phyloP scores from a whole-genome alignment of 2,113 vertebrate species.

The Ageneiosus marmoratus region DNA sequence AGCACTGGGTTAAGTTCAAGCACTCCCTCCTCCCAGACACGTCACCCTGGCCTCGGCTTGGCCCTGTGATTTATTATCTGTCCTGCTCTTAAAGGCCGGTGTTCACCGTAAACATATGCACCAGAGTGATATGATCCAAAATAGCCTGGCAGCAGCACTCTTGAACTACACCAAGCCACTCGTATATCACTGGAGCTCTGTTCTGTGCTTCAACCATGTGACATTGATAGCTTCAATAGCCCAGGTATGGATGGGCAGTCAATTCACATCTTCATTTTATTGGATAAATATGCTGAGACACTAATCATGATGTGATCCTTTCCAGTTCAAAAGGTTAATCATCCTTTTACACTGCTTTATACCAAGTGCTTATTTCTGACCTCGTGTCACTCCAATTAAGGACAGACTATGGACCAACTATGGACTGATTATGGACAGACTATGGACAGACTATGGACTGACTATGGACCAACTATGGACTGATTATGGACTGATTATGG shows the following conservation, averaged over 20 bases:
- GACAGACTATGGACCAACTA: not conserved
- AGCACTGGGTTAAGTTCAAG: not conserved
- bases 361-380: not conserved
- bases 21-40: not conserved
- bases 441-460: too few species aligned
- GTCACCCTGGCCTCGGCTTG: conserved; percentile 4
- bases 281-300: not conserved
- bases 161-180: not conserved
- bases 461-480: too few species aligned
- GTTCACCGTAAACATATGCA: conserved; percentile 2
- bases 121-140: not conserved
- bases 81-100: conserved; percentile 17
- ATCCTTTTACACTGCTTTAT: not conserved
- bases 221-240: not conserved
- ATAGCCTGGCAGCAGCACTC: not conserved
- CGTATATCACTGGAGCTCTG: not conserved
- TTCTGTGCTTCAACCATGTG: not conserved
- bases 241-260: too few species aligned
- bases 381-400: not conserved
- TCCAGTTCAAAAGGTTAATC: not conserved
- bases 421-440: too few species aligned
- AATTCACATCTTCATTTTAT: too few species aligned
- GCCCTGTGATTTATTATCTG: conserved; percentile 41
- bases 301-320: not conserved
- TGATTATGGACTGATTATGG: too few species aligned